These are phyloP conservation scores for Drosophila pruinosa DNA, from an alignment of 1,140 invertebrate species.

Conservation along the genomic window DNA sequence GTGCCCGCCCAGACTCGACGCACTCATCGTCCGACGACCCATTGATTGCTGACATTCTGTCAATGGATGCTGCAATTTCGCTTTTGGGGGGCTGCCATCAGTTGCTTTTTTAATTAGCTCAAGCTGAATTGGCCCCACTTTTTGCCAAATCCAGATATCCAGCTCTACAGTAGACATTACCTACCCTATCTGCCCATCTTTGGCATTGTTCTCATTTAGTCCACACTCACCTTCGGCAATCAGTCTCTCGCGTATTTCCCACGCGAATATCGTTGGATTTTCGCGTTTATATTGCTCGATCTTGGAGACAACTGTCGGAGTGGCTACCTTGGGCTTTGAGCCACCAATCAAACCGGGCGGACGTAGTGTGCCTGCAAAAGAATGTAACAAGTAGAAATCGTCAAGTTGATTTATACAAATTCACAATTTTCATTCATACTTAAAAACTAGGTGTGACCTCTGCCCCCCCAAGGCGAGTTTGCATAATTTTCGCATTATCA, in stretches of 20 bases:
- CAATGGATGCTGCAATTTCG: constrained; percentile 55
- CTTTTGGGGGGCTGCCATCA: constrained; percentile 77
- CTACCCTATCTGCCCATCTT: neutral
- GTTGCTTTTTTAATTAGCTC: constrained; percentile 68
- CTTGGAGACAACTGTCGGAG: constrained; percentile 96
- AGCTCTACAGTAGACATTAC: too few relatives aligned
- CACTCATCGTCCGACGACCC: neutral
- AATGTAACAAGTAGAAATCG: neutral
- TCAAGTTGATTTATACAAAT: constrained; percentile 4
- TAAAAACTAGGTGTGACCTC: constrained; percentile 19
- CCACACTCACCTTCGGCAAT: constrained; percentile 94
- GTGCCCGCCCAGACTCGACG: constrained; percentile 26
- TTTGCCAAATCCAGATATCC: too few relatives aligned
- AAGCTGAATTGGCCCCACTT: constrained; percentile 5
- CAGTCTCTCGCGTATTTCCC: constrained; percentile 96
- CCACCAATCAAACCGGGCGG: constrained; percentile 98
- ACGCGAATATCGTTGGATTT: constrained; percentile 98
- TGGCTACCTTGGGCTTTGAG: constrained; percentile 99
- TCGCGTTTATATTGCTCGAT: constrained; percentile 98
- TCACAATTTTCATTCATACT: neutral
- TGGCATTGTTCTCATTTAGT: constrained; percentile 13
- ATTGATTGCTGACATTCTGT: constrained; percentile 23
- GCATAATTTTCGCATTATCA: constrained; percentile 75
- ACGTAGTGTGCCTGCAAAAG: constrained; percentile 92
- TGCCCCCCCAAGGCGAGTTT: constrained; percentile 18